Conservation (phyloP, 1,140 invertebrate genomes). For the Colletes gigas region DNA sequence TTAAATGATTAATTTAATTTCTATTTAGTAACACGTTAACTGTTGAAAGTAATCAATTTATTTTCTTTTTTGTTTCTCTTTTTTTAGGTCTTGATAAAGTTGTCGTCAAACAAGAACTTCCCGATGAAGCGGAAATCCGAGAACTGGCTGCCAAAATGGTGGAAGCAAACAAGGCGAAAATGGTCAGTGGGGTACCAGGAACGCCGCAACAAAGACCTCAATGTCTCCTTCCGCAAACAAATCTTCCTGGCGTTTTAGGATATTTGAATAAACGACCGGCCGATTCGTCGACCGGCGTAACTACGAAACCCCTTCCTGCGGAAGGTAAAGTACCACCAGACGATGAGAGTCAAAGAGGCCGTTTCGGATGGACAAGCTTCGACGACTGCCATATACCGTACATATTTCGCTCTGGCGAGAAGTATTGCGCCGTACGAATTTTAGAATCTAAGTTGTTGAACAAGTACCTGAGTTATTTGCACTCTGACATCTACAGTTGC, state of each 20-base stretch:
- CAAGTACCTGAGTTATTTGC: conserved; percentile 90
- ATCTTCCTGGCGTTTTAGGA: conserved; percentile 82
- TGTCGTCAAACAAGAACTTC: conserved; percentile 89
- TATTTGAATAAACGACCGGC: conserved; percentile 78
- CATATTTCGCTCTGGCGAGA: conserved; percentile 90
- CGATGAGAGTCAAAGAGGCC: conserved; percentile 90
- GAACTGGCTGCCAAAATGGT: conserved; percentile 92
- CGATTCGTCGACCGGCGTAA: conserved; percentile 59
- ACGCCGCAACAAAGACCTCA: conserved; percentile 52
- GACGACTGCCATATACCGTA: conserved; percentile 93
- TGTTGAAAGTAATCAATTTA: not conserved
- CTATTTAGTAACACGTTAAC: not conserved
- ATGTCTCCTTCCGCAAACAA: conserved; percentile 67
- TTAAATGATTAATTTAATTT: too few species aligned
- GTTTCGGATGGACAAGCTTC: conserved; percentile 94
- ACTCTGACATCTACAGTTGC: conserved; percentile 92
- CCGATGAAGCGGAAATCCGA: conserved; percentile 92
- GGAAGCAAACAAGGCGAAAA: conserved; percentile 91
- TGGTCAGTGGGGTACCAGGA: conserved; percentile 78
- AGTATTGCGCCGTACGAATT: conserved; percentile 95
- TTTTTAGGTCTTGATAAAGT: conserved; percentile 69
- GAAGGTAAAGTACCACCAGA: conserved; percentile 82
- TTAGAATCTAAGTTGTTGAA: conserved; percentile 93
- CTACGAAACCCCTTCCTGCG: conserved; percentile 66
- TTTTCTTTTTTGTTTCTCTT: not conserved